Evolutionary conservation across 1,140 invertebrate genomes (phyloP).

Genomic region (Nasonia vitripennis): DNA sequence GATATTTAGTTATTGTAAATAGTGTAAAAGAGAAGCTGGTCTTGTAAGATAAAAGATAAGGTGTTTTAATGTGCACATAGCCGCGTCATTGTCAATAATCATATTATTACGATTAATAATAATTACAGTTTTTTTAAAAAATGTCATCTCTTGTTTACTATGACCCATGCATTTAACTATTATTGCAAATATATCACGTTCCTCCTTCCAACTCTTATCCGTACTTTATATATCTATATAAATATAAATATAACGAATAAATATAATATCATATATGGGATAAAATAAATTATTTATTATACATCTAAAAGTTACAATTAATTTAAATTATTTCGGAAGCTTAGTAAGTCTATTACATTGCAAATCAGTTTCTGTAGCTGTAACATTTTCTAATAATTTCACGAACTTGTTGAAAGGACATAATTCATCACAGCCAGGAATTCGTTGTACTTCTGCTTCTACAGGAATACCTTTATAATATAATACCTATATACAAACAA

Average conservation of each 20-base stretch:
- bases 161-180: too few relatives aligned
- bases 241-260: background rate
- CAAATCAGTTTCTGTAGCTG: constrained; percentile 56
- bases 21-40: constrained; percentile 77
- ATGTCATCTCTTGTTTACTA: constrained; percentile 13
- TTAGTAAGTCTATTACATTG: constrained; percentile 45
- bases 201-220: background rate
- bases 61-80: constrained; percentile 79
- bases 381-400: constrained; percentile 45
- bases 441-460: constrained; percentile 69
- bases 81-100: constrained; percentile 76
- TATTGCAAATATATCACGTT: too few relatives aligned
- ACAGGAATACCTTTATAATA: constrained; percentile 76
- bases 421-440: constrained; percentile 77
- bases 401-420: constrained; percentile 74
- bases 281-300: background rate
- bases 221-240: background rate
- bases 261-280: background rate
- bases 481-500: constrained; percentile 55
- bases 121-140: constrained; percentile 73
- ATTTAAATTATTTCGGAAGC: background rate
- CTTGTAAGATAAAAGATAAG: constrained; percentile 77
- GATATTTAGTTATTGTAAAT: constrained; percentile 75
- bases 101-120: constrained; percentile 76
- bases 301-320: background rate